Percentiles rank a stretch among this genome's conserved stretches.
phyloP scores from a whole-genome alignment of 2,888 invertebrate genomes.

The Nomada ruficornis region DNA sequence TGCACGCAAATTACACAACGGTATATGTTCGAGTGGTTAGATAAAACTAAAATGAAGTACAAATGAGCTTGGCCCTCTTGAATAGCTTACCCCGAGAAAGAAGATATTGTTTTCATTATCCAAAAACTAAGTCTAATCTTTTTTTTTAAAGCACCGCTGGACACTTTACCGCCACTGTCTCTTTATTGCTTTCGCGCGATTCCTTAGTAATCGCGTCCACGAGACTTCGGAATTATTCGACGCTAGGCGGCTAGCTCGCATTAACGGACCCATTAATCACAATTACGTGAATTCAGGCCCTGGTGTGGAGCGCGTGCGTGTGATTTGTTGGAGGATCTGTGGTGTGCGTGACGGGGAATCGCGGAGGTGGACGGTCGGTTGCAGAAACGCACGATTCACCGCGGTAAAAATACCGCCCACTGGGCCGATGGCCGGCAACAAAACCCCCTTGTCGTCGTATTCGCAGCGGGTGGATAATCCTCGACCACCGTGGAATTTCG shows the following conservation, averaged over 20 bases:
- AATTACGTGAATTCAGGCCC: constrained; percentile 82
- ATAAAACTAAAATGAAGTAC: no score
- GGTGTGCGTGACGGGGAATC: constrained; percentile 21
- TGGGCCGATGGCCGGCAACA: constrained; percentile 67
- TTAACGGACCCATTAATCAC: constrained; percentile 81
- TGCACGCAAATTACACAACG: no score
- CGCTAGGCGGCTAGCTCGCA: constrained; percentile 73
- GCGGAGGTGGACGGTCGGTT: constrained; percentile 39
- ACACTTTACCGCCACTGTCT: background rate
- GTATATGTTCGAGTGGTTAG: no score
- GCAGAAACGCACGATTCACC: constrained; percentile 70
- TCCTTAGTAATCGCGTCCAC: constrained; percentile 61
- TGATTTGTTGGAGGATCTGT: constrained; percentile 25
- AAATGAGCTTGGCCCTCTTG: no score
- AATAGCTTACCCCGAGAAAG: no score
- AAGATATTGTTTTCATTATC: no score
- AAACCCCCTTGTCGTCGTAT: constrained; percentile 69
- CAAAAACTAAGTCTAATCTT: background rate
- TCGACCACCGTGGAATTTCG: constrained; percentile 67
- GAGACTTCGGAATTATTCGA: constrained; percentile 70
- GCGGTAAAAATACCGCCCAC: constrained; percentile 77
- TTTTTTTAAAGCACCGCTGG: background rate
- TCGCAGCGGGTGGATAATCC: constrained; percentile 69
- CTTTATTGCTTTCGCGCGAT: constrained; percentile 42
- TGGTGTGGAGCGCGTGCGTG: constrained; percentile 44